phyloP scores from a whole-genome alignment of 2,113 vertebrate species.

The Dasypus novemcinctus region DNA sequence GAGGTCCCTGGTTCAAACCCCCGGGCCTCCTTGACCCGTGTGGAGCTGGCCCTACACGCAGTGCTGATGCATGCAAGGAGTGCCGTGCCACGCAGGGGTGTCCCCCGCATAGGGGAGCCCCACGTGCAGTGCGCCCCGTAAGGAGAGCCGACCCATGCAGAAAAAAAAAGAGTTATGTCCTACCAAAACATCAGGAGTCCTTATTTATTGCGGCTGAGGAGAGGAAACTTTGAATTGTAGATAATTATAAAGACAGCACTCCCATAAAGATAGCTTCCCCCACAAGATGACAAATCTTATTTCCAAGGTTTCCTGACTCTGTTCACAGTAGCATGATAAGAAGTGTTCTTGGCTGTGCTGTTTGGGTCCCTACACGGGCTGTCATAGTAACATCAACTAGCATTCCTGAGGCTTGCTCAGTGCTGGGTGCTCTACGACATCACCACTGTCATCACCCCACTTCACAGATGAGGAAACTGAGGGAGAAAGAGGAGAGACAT shows the following conservation, averaged over 20 bases:
- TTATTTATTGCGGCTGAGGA: background rate
- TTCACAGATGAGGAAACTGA: background rate
- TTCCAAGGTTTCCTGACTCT: slow-evolving; percentile 42
- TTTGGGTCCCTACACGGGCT: background rate
- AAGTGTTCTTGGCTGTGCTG: background rate
- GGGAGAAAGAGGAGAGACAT: background rate
- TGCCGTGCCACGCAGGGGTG: too few species aligned
- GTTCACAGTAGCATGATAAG: background rate
- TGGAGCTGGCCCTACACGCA: too few species aligned
- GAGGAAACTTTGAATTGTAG: slow-evolving; percentile 2
- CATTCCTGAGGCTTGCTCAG: background rate
- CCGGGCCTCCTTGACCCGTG: too few species aligned
- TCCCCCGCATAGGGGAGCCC: too few species aligned
- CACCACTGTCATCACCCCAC: background rate
- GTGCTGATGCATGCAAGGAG: too few species aligned
- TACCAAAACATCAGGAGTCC: background rate
- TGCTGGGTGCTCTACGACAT: too few species aligned
- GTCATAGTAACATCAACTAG: background rate
- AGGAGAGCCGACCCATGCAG: too few species aligned
- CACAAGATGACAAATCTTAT: slow-evolving; percentile 4
- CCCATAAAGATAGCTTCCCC: background rate
- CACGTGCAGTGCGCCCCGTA: too few species aligned
- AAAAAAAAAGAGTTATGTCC: too few species aligned
- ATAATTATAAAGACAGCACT: background rate
- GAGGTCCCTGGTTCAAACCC: too few species aligned